phyloP scores from a whole-genome alignment of 1,140 invertebrate genomes.

The Batillaria attramentaria region DNA sequence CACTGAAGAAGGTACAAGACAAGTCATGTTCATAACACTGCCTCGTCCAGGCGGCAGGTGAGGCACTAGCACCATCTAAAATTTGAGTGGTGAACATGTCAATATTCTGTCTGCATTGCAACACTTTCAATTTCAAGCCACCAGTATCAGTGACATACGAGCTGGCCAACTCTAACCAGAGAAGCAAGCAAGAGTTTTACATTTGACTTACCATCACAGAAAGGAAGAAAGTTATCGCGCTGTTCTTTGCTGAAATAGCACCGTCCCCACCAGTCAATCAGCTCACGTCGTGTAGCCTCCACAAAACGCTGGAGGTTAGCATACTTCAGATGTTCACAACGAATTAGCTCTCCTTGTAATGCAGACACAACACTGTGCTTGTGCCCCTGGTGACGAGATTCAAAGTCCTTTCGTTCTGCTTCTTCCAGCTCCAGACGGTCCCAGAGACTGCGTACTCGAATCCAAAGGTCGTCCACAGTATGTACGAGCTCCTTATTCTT shows the following conservation, averaged over 20 bases:
- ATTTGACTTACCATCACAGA: slow-evolving; percentile 49
- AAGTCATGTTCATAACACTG: too few relatives aligned
- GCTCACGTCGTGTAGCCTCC: slow-evolving; percentile 79
- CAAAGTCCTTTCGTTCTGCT: slow-evolving; percentile 73
- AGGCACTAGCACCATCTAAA: too few relatives aligned
- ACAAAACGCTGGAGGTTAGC: slow-evolving; percentile 82
- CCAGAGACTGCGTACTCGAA: slow-evolving; percentile 76
- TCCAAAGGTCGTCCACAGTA: slow-evolving; percentile 65
- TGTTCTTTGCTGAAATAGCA: slow-evolving; percentile 79
- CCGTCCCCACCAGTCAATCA: slow-evolving; percentile 81
- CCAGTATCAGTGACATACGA: neutral
- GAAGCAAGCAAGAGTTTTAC: too few relatives aligned
- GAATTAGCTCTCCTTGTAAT: slow-evolving; percentile 76
- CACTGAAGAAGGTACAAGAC: too few relatives aligned
- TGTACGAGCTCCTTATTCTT: slow-evolving; percentile 50
- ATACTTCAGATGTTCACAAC: slow-evolving; percentile 77
- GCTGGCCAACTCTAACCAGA: neutral
- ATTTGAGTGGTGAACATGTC: too few relatives aligned
- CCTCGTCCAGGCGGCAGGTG: too few relatives aligned
- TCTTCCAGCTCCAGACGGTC: slow-evolving; percentile 77
- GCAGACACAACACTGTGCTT: slow-evolving; percentile 73
- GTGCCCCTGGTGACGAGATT: slow-evolving; percentile 73
- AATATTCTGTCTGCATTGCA: too few relatives aligned
- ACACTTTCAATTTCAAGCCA: too few relatives aligned
- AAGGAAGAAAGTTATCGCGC: slow-evolving; percentile 75